These are phyloP conservation scores for Tolmerus cingulatus DNA, from an alignment of 2,888 invertebrate genomes.

Conservation along the genomic window DNA sequence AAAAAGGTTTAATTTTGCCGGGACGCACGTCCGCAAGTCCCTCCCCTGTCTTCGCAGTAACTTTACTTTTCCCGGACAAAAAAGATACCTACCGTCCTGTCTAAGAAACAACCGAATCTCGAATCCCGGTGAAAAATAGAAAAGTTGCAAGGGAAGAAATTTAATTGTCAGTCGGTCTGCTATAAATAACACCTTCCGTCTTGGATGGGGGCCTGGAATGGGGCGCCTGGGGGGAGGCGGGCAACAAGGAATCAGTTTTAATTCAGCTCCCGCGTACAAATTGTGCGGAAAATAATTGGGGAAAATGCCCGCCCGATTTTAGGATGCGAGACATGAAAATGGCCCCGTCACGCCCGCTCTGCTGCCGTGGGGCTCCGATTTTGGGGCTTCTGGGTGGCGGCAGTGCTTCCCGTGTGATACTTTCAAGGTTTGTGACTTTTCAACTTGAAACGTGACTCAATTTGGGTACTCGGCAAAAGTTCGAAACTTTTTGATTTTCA, in stretches of 20 bases:
- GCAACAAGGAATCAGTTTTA: slow-evolving; percentile 29
- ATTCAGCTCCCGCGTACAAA: slow-evolving; percentile 47
- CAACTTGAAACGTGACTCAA: slow-evolving; percentile 47
- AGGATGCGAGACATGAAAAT: slow-evolving; percentile 23
- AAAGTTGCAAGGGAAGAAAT: background rate
- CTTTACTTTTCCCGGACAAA: background rate
- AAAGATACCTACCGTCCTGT: background rate
- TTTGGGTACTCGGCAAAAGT: slow-evolving; percentile 41
- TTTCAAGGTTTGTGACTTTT: slow-evolving; percentile 45
- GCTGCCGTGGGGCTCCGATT: background rate
- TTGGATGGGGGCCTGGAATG: background rate
- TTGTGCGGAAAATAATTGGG: slow-evolving; percentile 49
- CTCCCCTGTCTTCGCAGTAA: background rate
- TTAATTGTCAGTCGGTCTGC: background rate
- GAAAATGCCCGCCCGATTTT: slow-evolving; percentile 34
- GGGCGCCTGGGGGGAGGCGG: background rate
- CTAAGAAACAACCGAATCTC: background rate
- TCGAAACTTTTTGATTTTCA: slow-evolving; percentile 39
- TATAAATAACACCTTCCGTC: slow-evolving; percentile 11
- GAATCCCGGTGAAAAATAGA: background rate
- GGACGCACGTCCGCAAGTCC: background rate
- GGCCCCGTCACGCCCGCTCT: background rate
- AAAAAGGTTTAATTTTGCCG: background rate
- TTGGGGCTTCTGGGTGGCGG: background rate
- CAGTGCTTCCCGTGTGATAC: background rate